Conservation (phyloP, 2,888 invertebrate genomes). For the Serripes groenlandicus region DNA sequence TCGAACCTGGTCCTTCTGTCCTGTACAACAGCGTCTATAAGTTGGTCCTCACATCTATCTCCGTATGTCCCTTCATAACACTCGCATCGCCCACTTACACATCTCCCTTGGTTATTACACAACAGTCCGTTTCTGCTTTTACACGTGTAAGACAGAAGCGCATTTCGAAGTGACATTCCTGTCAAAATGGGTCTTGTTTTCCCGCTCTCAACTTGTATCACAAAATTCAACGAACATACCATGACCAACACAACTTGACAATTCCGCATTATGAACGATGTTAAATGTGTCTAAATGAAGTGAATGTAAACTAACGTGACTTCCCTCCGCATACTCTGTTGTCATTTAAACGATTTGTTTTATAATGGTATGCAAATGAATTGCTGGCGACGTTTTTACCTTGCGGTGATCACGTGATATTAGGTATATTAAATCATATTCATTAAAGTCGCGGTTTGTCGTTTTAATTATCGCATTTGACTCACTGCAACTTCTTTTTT, state of each 20-base stretch:
- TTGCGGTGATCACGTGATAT: slow-evolving; percentile 3
- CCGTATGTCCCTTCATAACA: slow-evolving; percentile 7
- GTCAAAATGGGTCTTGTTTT: neutral
- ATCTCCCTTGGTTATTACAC: slow-evolving; percentile 45
- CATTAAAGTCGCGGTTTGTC: too few relatives aligned
- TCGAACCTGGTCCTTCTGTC: neutral
- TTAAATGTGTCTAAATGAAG: neutral
- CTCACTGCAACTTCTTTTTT: too few relatives aligned
- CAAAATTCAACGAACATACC: neutral
- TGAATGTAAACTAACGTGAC: neutral
- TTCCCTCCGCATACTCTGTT: neutral
- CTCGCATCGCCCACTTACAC: slow-evolving; percentile 24
- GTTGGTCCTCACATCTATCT: neutral
- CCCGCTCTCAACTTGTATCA: neutral
- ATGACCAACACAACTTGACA: neutral
- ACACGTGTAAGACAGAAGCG: slow-evolving; percentile 45
- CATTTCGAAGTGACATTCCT: slow-evolving; percentile 23
- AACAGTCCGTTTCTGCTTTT: slow-evolving; percentile 23
- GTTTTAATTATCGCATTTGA: too few relatives aligned
- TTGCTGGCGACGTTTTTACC: neutral
- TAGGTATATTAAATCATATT: neutral
- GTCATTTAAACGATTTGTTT: slow-evolving; percentile 8
- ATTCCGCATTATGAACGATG: neutral
- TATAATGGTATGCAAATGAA: slow-evolving; percentile 18
- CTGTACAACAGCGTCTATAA: neutral